Conservation (phyloP, 1,140 invertebrate species). For the Drosophila micromelanica region DNA sequence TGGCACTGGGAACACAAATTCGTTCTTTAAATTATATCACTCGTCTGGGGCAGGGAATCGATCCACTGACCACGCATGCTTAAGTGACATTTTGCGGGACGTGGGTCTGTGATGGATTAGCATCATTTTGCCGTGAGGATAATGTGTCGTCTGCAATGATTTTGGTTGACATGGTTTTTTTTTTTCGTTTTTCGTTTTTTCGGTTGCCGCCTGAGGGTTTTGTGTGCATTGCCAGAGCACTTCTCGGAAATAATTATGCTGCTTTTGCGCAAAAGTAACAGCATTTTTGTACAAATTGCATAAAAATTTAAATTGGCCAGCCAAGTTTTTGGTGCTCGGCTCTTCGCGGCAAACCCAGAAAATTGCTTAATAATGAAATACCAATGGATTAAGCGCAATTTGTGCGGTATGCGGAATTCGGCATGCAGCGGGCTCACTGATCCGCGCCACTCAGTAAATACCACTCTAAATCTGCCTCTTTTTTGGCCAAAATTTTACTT, state of each 20-base stretch:
- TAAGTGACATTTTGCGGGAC: constrained; percentile 74
- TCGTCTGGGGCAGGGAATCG: constrained; percentile 20
- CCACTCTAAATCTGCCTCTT: constrained; percentile 55
- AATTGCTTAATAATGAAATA: constrained; percentile 83
- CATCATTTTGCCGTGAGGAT: constrained; percentile 78
- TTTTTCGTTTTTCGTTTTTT: constrained; percentile 33
- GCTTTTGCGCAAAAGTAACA: constrained; percentile 79
- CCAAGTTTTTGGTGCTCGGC: constrained; percentile 24
- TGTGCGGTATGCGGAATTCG: constrained; percentile 57
- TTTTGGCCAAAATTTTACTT: constrained; percentile 27
- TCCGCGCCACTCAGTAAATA: constrained; percentile 41
- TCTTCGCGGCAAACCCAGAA: constrained; percentile 39
- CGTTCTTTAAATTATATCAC: constrained; percentile 39
- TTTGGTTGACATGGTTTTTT: constrained; percentile 70
- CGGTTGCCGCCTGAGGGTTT: constrained; percentile 1
- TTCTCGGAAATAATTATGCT: constrained; percentile 84
- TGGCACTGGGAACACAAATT: constrained; percentile 20
- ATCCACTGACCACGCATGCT: constrained; percentile 54
- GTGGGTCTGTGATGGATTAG: constrained; percentile 77
- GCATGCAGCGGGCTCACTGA: constrained; percentile 32
- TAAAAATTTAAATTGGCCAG: constrained; percentile 82
- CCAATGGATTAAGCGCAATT: constrained; percentile 82
- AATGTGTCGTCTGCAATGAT: constrained; percentile 82
- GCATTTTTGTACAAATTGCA: constrained; percentile 84
- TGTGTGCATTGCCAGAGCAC: constrained; percentile 10